Base-by-base conservation (phyloP, 2,113 vertebrate genomes). In the Pelecanoides urinatrix region DNA sequence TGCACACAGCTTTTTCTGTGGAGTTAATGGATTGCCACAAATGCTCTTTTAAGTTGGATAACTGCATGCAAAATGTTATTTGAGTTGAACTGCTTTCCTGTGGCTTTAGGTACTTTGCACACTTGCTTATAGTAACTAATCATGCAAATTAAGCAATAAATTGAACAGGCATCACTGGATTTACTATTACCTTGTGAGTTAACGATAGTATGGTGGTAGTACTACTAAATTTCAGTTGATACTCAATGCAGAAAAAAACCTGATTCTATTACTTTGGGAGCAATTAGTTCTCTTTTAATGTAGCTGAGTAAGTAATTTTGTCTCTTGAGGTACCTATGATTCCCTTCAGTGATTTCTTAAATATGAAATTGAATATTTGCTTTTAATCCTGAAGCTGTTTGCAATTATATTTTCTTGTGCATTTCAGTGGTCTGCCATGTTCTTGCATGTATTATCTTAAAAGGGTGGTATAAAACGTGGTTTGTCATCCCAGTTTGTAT, bases 281-380 rank as follows among this genome's bases (percentile, higher is more conserved):
- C 76, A 83, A 76, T 95, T 95, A 91, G 58, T 80, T 89, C 29
- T 50, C 72, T 83, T 58, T 62, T 91, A 94, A 68, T 82, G 62
- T 45, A 55, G 62, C 55, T 53, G 58, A 85, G 38, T 66, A 83
- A 91, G 59, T 92, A 45, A 83, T 90, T 95, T 93, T 92, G 45
- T 91, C 78, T 92, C 74, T 52, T 52, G 47, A 88, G 75, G 78
- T 90, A 58, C 71, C 78, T 73, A 4, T 58, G 81, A 86, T 88
- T 85, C 71, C 74, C 62, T 92, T 92, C 80, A 80, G 66, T 94
- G 81, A 50, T 32, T 92, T 74, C 75, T 90, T 93, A 90, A 88
- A 79, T 70, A 86, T 42, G 27, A 82, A 91, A 82, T 10, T 11
- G 47, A 91, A n/a, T 93, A 93, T 96, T 93, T 94, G 36, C 67